Percentiles rank a stretch among this genome's conserved stretches.
Evolutionary conservation across 2,113 vertebrate genomes (phyloP).

Genomic region (Stigmatopora argus): DNA sequence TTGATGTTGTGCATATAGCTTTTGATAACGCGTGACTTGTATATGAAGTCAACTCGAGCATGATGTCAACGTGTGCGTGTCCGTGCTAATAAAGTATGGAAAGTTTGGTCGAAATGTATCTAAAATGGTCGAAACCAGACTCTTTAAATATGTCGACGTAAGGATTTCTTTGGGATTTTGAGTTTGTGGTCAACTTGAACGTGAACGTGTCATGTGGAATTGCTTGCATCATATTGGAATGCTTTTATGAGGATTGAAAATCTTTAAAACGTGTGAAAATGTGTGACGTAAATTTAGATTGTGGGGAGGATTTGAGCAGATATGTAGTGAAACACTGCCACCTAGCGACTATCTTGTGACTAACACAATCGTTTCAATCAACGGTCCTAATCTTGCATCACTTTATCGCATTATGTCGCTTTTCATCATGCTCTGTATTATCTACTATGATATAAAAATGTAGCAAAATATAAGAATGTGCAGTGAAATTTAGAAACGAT

Average conservation of each 20-base stretch:
- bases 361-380: background rate
- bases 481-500: no score
- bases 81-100: constrained; percentile 62
- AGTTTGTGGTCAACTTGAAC: background rate
- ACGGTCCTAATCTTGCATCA: background rate
- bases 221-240: constrained; percentile 1
- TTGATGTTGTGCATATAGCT: constrained; percentile 54
- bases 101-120: constrained; percentile 37
- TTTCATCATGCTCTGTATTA: background rate
- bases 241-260: background rate
- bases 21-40: constrained; percentile 62
- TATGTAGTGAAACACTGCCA: constrained; percentile 49
- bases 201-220: background rate
- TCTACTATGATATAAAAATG: background rate
- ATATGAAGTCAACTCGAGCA: constrained; percentile 62
- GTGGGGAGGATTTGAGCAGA: background rate
- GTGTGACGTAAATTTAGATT: background rate
- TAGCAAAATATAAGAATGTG: background rate
- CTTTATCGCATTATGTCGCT: background rate
- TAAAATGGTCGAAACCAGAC: constrained; percentile 14
- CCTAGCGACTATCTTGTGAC: constrained; percentile 42
- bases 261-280: background rate
- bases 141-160: constrained; percentile 3
- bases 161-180: background rate
- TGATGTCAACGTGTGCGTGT: constrained; percentile 54